Base-by-base conservation (phyloP, 1,140 invertebrate species). In the Neotoxoptera formosana region DNA sequence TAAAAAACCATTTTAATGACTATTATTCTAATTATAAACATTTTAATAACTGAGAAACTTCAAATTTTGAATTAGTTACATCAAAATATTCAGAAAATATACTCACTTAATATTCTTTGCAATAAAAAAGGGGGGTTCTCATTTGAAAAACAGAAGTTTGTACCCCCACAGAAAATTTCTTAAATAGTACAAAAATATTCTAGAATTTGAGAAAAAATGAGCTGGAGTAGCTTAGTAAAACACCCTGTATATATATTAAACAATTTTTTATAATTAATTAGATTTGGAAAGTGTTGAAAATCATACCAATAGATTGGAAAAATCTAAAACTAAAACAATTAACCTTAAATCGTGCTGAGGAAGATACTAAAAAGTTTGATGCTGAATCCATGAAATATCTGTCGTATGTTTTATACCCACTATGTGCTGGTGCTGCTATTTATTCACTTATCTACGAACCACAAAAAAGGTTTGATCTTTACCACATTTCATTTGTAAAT, bases 211-310 rank as follows among this genome's bases (percentile, higher is more conserved):
- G 30, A 4, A 30, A 67, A 30, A 67, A 67, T 67, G 7, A 20
- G 20, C 3, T 7, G 21, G 4, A 53, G 51, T 20, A 53, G 7
- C 0, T 53, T 14, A 7, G 1, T 60, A 11, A 60, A 60, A 30
- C 25, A 60, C 25, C 1, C 8, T 60, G 23, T 60, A 25, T 60
- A 60, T 60, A 60, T 7, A 25, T 60, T 8, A 25, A n/a, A n/a
- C 9, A 11, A 9, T 23, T 23, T 94, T 91, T 94, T 94, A 20
- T 34, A 21, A 48, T 34, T 93, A 95, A 95, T 91, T 95, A 99
- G 97, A 95, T 98, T 91, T 99, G 99, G 98, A 99, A 99, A 96
- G 97, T 98, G 20, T 98, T 97, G 94, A 99, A 99, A 95, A 98
- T 99, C 21, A 96, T 99, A 20, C 98, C 98, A 95, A 95, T 99